A percentile compares a stretch with the other conserved stretches of the same genome.
Conservation (phyloP, 2,113 vertebrate genomes). For the Machaerirhynchus nigripectus region DNA sequence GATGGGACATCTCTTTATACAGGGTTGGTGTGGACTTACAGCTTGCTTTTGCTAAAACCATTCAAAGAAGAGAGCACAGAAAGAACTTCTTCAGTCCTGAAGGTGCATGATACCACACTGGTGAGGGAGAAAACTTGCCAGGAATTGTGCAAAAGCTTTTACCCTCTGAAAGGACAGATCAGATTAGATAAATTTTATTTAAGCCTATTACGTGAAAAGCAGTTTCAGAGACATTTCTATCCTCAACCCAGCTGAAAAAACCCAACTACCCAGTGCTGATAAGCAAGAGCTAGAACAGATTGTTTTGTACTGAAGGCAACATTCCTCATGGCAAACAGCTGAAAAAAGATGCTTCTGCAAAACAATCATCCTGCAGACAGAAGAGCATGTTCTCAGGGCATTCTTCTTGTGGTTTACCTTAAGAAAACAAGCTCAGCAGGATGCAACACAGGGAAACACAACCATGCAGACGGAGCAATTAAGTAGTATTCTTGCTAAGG, state of each 20-base stretch:
- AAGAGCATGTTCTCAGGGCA: not conserved
- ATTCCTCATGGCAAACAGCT: not conserved
- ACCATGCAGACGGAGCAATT: not conserved
- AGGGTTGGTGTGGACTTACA: not conserved
- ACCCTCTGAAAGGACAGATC: not conserved
- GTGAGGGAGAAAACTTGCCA: not conserved
- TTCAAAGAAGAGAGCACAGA: not conserved
- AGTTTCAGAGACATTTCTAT: not conserved
- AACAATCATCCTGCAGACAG: not conserved
- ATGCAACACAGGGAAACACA: not conserved
- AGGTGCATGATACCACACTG: not conserved
- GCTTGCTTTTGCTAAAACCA: not conserved
- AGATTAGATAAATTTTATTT: not conserved
- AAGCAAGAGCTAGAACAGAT: not conserved
- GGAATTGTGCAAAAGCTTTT: not conserved
- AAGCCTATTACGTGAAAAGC: not conserved
- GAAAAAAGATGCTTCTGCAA: not conserved
- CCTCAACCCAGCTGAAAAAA: not conserved
- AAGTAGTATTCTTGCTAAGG: not conserved
- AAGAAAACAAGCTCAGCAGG: not conserved
- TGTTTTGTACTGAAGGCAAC: not conserved
- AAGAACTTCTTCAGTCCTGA: not conserved
- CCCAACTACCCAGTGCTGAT: not conserved
- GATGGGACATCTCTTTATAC: not conserved
- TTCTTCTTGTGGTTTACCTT: not conserved